A percentile compares a stretch with the other conserved stretches of the same genome.
Conservation (phyloP, 2,113 vertebrate species). For the Brachypodius melanocephalos region DNA sequence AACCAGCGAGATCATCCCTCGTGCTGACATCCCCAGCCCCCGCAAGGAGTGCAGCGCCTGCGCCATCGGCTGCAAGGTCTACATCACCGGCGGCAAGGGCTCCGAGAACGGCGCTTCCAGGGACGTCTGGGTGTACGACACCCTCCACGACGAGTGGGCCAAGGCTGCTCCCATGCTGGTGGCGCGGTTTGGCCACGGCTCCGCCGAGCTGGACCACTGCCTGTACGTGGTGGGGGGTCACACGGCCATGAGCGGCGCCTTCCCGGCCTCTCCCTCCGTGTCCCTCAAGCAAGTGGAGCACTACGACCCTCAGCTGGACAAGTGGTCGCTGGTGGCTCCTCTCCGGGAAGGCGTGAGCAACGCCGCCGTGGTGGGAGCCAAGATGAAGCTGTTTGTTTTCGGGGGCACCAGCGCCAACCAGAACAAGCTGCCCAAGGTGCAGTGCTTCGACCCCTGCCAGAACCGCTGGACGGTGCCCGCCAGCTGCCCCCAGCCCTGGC, state of each 20-base stretch:
- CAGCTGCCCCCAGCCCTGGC: conserved; percentile 83
- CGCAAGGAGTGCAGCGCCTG: conserved; percentile 83
- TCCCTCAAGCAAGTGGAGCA: conserved; percentile 84
- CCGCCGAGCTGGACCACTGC: conserved; percentile 79
- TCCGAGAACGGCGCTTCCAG: conserved; percentile 80
- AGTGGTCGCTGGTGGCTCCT: conserved; percentile 83
- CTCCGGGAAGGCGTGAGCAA: conserved; percentile 83
- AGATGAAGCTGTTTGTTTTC: conserved; percentile 81
- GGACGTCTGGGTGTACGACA: conserved; percentile 84
- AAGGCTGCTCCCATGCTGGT: conserved; percentile 84
- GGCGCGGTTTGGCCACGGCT: conserved; percentile 81
- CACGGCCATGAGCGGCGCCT: conserved; percentile 76
- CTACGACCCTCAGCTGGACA: conserved; percentile 81
- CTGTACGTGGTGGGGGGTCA: conserved; percentile 83
- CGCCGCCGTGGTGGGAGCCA: conserved; percentile 79
- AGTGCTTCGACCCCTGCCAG: conserved; percentile 80
- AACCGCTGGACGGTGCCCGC: conserved; percentile 81
- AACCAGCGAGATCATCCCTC: conserved; percentile 81
- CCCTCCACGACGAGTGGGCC: conserved; percentile 83
- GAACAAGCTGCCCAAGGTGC: conserved; percentile 84
- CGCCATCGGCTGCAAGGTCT: conserved; percentile 82
- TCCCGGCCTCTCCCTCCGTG: conserved; percentile 80
- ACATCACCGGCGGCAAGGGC: conserved; percentile 80
- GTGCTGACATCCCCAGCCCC: conserved; percentile 81
- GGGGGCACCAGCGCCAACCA: conserved; percentile 81